Evolutionary conservation across 1,140 invertebrate species (phyloP).

Genomic region (Elymnias hypermnestra): DNA sequence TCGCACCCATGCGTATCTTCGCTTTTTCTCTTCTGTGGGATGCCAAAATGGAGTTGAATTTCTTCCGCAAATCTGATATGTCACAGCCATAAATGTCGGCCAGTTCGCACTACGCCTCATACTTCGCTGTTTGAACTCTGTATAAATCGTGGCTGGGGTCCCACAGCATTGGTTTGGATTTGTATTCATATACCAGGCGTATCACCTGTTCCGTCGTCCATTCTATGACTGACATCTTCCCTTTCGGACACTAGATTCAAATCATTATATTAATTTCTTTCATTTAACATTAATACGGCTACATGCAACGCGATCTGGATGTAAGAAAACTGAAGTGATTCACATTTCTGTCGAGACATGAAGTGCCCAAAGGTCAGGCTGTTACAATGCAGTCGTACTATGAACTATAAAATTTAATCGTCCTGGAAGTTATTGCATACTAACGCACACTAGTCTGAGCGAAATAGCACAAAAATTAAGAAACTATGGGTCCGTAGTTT

Average conservation of each 20-base stretch:
- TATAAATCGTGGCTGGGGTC: constrained; percentile 39
- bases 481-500: too few relatives aligned
- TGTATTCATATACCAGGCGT: constrained; percentile 42
- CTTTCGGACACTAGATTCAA: background rate
- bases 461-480: too few relatives aligned
- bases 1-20: constrained; percentile 40
- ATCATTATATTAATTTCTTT: too few relatives aligned
- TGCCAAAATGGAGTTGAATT: constrained; percentile 60
- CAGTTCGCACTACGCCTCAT: constrained; percentile 52
- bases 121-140: constrained; percentile 43
- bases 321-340: too few relatives aligned
- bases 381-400: background rate
- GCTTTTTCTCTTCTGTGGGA: constrained; percentile 57
- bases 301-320: too few relatives aligned
- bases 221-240: constrained; percentile 21
- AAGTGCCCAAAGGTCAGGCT: background rate
- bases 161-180: constrained; percentile 43
- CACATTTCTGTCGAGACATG: too few relatives aligned
- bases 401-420: too few relatives aligned
- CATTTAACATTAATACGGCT: too few relatives aligned
- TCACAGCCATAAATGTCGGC: constrained; percentile 50
- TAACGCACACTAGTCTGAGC: too few relatives aligned
- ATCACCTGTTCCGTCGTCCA: constrained; percentile 50
- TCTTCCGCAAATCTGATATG: constrained; percentile 48
- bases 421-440: too few relatives aligned